Evolutionary conservation across 2,888 invertebrate genomes (phyloP).

Genomic region (Agapetus fuscipes): DNA sequence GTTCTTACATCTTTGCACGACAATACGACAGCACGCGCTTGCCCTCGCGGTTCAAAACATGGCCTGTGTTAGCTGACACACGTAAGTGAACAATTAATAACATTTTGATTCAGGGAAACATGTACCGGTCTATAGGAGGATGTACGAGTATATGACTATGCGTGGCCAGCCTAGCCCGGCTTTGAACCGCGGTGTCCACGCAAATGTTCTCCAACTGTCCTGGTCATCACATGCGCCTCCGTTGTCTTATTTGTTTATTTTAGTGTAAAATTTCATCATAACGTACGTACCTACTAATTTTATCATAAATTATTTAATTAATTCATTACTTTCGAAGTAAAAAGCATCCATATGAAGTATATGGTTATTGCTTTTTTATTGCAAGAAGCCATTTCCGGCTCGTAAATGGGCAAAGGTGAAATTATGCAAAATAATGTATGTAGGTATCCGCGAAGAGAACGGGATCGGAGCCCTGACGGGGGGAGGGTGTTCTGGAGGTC

Average conservation of each 20-base stretch:
- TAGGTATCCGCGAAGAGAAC: constrained; percentile 1
- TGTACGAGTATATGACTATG: no score
- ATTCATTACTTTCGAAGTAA: constrained; percentile 37
- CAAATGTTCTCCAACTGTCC: constrained; percentile 40
- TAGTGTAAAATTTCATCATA: constrained; percentile 43
- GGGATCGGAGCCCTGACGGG: not conserved
- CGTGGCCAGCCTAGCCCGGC: no score
- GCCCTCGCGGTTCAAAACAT: no score
- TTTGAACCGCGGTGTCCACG: no score
- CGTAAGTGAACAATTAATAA: no score
- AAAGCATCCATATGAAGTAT: constrained; percentile 45
- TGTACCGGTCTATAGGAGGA: no score
- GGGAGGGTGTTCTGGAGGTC: no score
- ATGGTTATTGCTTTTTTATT: constrained; percentile 47
- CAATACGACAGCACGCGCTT: no score
- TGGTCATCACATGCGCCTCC: constrained; percentile 33
- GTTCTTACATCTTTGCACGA: no score
- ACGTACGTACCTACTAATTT: constrained; percentile 36
- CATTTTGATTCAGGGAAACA: no score
- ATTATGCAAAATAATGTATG: constrained; percentile 3
- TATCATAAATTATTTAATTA: constrained; percentile 31
- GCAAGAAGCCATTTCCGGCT: constrained; percentile 35
- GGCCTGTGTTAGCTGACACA: no score
- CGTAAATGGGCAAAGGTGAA: constrained; percentile 18
- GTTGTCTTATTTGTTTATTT: constrained; percentile 34